Percentiles rank a stretch among this genome's conserved stretches.
Conservation (phyloP, 1,140 invertebrate species). For the Pseudomyrmex concolor region DNA sequence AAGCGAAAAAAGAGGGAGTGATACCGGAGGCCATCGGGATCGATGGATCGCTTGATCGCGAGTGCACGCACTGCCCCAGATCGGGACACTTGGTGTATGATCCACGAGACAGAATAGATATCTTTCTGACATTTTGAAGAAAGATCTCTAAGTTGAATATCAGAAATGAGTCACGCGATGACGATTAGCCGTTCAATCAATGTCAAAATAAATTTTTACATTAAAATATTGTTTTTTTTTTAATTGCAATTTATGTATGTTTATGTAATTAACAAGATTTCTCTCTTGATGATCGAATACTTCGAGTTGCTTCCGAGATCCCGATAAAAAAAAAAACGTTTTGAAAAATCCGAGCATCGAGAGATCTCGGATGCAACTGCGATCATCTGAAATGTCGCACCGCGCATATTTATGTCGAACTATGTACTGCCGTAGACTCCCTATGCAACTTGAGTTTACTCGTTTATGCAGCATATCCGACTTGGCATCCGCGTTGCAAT, state of each 20-base stretch:
- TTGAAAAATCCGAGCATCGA: background rate
- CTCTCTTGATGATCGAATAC: background rate
- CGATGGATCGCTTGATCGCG: slow-evolving; percentile 61
- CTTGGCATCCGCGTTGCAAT: slow-evolving; percentile 15
- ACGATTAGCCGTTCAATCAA: background rate
- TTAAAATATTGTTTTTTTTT: too few relatives aligned
- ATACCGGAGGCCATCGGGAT: slow-evolving; percentile 61
- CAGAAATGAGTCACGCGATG: too few relatives aligned
- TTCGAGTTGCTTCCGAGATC: background rate
- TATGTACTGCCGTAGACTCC: slow-evolving; percentile 13
- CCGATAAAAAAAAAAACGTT: background rate
- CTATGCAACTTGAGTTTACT: slow-evolving; percentile 57
- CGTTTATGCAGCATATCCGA: slow-evolving; percentile 45
- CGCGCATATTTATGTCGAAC: slow-evolving; percentile 37
- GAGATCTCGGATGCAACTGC: background rate
- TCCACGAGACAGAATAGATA: background rate
- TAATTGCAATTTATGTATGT: too few relatives aligned
- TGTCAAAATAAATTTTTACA: background rate
- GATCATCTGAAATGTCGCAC: slow-evolving; percentile 32
- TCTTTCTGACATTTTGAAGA: slow-evolving; percentile 1
- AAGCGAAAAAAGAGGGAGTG: slow-evolving; percentile 50
- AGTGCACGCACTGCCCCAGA: slow-evolving; percentile 69
- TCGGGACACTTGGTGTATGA: slow-evolving; percentile 65
- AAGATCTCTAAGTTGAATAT: background rate
- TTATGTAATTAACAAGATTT: background rate